These are phyloP conservation scores for Pseudochaenichthys georgianus DNA, from an alignment of 2,797 vertebrate species.

Conservation along the genomic window DNA sequence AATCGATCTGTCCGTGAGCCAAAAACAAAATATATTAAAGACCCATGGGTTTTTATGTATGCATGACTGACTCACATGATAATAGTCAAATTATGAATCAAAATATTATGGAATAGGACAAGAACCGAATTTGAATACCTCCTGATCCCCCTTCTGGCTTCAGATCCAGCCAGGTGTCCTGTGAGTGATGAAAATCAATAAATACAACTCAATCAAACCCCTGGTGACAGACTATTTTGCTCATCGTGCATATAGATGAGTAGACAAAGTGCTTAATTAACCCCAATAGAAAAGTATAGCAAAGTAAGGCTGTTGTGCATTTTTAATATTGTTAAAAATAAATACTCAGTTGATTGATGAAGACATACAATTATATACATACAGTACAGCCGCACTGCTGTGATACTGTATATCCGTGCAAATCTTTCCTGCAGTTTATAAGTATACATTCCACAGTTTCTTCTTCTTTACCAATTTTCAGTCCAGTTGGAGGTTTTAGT, in stretches of 20 bases:
- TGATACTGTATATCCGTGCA: not conserved
- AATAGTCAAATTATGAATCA: not conserved
- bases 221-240: conserved; percentile 26
- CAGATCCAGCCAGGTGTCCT: conserved; percentile 8
- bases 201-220: conserved; percentile 22
- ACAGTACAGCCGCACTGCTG: too few relatives aligned
- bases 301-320: not conserved
- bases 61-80: not conserved
- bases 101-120: conserved; percentile 10
- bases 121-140: conserved; percentile 1
- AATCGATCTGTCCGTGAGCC: not conserved
- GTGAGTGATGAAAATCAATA: conserved; percentile 18
- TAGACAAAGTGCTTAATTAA: not conserved
- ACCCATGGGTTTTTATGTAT: conserved; percentile 2
- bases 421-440: not conserved
- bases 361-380: not conserved
- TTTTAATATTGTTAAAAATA: not conserved
- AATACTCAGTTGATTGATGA: not conserved
- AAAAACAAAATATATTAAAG: conserved; percentile 3
- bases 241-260: not conserved
- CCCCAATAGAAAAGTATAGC: not conserved
- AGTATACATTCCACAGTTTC: too few relatives aligned
- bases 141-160: conserved; percentile 14
- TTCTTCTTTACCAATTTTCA: too few relatives aligned
- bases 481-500: too few relatives aligned